Conservation (phyloP, 2,113 vertebrate species). For the Ochotona princeps region DNA sequence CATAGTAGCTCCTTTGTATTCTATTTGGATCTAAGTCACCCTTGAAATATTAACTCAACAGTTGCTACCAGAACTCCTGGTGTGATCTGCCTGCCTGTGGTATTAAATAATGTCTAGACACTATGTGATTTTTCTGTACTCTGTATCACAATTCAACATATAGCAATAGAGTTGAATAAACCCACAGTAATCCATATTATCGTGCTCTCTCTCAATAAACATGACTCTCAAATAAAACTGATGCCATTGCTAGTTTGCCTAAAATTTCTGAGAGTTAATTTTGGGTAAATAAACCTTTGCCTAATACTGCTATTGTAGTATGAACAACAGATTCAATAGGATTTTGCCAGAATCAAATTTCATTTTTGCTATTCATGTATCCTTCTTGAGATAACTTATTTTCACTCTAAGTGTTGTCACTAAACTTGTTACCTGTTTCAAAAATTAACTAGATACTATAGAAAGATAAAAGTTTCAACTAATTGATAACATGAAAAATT, state of each 20-base stretch:
- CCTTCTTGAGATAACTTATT: neutral
- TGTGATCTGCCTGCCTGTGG: constrained; percentile 24
- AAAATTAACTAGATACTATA: neutral
- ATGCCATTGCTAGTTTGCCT: neutral
- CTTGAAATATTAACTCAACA: constrained; percentile 35
- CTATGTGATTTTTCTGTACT: constrained; percentile 31
- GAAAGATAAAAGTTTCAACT: neutral
- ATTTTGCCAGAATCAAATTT: neutral
- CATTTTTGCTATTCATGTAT: neutral
- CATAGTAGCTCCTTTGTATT: constrained; percentile 50
- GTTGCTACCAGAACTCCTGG: neutral
- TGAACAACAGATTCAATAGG: neutral
- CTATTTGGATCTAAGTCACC: constrained; percentile 59
- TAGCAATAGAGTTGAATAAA: neutral
- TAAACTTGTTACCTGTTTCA: neutral
- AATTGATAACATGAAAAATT: neutral
- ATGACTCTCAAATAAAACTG: neutral
- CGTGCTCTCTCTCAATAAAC: constrained; percentile 6
- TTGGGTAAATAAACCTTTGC: neutral
- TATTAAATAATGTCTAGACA: constrained; percentile 74
- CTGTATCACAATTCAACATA: constrained; percentile 20
- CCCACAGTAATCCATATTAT: neutral
- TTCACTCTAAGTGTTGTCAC: neutral
- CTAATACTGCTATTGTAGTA: neutral
- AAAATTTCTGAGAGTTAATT: constrained; percentile 11